Evolutionary conservation across 2,797 vertebrate genomes (phyloP), one percentile per base, ranked within the genome.

Genomic region (Oophaga sylvatica): DNA sequence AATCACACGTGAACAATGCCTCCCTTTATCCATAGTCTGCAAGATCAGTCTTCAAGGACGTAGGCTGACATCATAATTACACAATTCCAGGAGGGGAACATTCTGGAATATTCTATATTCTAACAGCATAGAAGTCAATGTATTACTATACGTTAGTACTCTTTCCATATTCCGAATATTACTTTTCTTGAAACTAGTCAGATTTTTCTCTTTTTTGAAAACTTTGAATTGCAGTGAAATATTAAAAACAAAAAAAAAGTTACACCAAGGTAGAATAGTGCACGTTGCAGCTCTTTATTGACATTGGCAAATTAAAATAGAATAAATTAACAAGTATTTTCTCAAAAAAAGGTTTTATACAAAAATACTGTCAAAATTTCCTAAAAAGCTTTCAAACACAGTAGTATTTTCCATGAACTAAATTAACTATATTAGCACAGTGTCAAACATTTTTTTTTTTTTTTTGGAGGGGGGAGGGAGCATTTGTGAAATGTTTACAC

Each of bases 321-420:
- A 97, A 97, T 97, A 96, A 97, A 96, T 97, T 96, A 97, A 96
- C 95, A 96, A 95, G 93, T 95, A 95, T 96, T 95, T 96, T 95
- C 92, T 95, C 95, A 96, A 95, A 96, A 96, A 92, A 96, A 95
- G 92, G 93, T 92, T 94, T 95, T 96, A 94, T 97, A 96, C 96
- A 97, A 97, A 97, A 97, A 97, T 96, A 97, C 96, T 96, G 96
- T 96, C 95, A 96, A 96, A 95, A 95, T 96, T 96, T 97, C 95
- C 96, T 96, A 95, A 96, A 96, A 97, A 96, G 96, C 95, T 95
- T 95, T 96, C 93, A 96, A 41, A 96, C 96, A 96, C 96, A 97
- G 95, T 96, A 96, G 95, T 97, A 96, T 96, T 91, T 95, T 94
- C 94, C 93, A 96, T 96, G 94, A 95, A 96, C 94, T 95, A 95